Conservation (phyloP, 2,797 vertebrate species). For the Morelia viridis region DNA sequence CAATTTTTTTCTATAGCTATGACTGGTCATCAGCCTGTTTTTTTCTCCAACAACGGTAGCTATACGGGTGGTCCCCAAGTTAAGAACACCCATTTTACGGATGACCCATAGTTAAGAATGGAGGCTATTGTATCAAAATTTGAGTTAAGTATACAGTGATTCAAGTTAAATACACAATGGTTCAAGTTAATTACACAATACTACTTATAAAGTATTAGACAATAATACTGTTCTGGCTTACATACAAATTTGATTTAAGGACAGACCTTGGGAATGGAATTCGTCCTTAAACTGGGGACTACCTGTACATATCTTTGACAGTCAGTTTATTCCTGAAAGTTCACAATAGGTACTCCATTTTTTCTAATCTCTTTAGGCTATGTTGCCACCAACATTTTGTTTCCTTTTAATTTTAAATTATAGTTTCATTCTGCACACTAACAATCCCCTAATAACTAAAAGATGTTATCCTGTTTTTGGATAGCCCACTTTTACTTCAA, state of each 20-base stretch:
- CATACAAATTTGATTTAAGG: too few species aligned
- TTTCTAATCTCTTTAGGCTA: neutral
- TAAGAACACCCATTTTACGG: too few species aligned
- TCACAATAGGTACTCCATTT: neutral
- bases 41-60: neutral
- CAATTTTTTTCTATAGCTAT: neutral
- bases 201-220: too few species aligned
- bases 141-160: too few species aligned
- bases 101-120: too few species aligned
- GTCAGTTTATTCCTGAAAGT: neutral
- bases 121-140: too few species aligned
- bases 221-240: too few species aligned
- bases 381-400: neutral
- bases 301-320: neutral
- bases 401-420: neutral
- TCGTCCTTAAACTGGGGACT: neutral
- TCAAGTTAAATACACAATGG: too few species aligned
- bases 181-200: too few species aligned
- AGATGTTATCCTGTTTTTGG: neutral
- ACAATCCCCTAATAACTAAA: neutral
- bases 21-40: neutral
- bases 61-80: too few species aligned
- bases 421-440: neutral
- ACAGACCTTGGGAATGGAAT: too few species aligned
- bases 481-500: neutral